Conservation (phyloP, 2,797 vertebrate species). For the Cynodonichthys magdalenae region DNA sequence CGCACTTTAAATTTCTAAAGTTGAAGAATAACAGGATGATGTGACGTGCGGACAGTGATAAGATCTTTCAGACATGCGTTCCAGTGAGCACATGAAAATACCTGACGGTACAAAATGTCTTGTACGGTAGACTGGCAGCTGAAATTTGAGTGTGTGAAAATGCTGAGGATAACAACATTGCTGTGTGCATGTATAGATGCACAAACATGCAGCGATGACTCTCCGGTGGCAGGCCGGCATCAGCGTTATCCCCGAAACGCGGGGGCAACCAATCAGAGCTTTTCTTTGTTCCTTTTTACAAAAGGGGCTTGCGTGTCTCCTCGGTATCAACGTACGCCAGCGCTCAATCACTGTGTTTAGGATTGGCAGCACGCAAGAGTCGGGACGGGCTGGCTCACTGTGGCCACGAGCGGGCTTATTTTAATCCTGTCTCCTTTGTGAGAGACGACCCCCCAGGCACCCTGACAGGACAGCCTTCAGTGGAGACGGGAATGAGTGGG, state of each 20-base stretch:
- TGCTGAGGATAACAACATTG: slow-evolving; percentile 56
- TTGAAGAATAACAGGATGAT: not conserved
- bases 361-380: slow-evolving; percentile 46
- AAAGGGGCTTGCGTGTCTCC: slow-evolving; percentile 23
- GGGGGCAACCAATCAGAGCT: slow-evolving; percentile 33
- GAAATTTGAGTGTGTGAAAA: slow-evolving; percentile 66
- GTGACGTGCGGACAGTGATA: slow-evolving; percentile 11
- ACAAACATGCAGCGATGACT: slow-evolving; percentile 6
- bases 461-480: slow-evolving; percentile 47
- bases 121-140: slow-evolving; percentile 20
- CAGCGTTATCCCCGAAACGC: slow-evolving; percentile 45
- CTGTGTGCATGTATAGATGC: slow-evolving; percentile 11
- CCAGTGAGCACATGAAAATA: slow-evolving; percentile 34
- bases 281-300: slow-evolving; percentile 28
- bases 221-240: slow-evolving; percentile 39
- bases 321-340: slow-evolving; percentile 46
- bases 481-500: slow-evolving; percentile 23
- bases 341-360: slow-evolving; percentile 33
- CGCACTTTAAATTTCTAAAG: not conserved
- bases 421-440: slow-evolving; percentile 35
- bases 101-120: slow-evolving; percentile 38
- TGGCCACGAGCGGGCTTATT: slow-evolving; percentile 47
- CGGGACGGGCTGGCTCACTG: slow-evolving; percentile 24
- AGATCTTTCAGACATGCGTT: slow-evolving; percentile 22
- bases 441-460: slow-evolving; percentile 18